Base-by-base conservation (phyloP, 2,797 vertebrate species). In the Thalassophryne amazonica region DNA sequence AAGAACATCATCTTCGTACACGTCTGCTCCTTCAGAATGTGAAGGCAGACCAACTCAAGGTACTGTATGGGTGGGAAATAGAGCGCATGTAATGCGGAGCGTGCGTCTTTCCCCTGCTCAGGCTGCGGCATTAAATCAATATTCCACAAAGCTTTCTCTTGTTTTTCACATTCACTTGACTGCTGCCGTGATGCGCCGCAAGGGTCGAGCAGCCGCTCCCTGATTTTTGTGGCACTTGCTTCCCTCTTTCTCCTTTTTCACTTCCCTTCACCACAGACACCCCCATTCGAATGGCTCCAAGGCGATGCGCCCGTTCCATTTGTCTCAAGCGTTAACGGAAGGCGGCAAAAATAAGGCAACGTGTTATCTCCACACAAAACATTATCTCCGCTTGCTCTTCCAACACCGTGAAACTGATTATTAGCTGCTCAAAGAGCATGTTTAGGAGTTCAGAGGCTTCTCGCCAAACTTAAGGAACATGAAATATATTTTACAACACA, bases 41-140 rank as follows among this genome's bases (percentile, higher is more conserved):
- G 87, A 82, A 88, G 76, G 89, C 89, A 89, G 90, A 92, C 88
- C 83, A 90, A 89, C 86, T 88, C 78, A 89, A 89, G 89, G 88
- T 90, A 88, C 67, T 74, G 77, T 78, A 78, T 79, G 72, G 74
- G 73, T 72, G 81, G 87, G 88, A 95, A 96, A 91, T 94, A 94
- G 93, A 95, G 94, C 94, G 85, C 91, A 87, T 64, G 92, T 95
- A 96, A 97, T 94, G 85, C 46, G 86, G 81, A 89, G 90, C 69
- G 84, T 84, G 85, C 90, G 92, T 91, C 91, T 88, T n/a, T 93
- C 84, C 90, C 83, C 81, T 88, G 90, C 89, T 83, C 91, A 85
- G 92, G 87, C 85, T 84, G 91, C 91, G 83, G 90, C 91, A 92
- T 95, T 93, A 94, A 93, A 94, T 96, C 93, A 93, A 94, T 95